Evolutionary conservation across 2,797 vertebrate genomes (phyloP), one percentile per base, ranked within the genome.

Genomic region (Nyctalus aviator): DNA sequence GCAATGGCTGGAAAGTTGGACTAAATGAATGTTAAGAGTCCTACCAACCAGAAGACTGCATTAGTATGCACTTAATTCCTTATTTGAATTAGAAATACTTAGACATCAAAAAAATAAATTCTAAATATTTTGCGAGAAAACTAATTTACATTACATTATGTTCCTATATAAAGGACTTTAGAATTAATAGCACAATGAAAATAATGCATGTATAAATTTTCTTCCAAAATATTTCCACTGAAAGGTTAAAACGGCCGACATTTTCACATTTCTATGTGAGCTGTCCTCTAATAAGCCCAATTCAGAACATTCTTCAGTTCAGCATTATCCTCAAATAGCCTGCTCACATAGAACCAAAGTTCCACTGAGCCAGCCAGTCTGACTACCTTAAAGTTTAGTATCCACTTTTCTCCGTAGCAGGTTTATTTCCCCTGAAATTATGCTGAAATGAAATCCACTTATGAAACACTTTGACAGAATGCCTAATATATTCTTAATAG

Each of bases 41-140:
- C 57, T 17, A 25, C 35, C 25, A 50, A 6, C 37, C 21, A 1
- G 2, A 57, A 82, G 62, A 77, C 44, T 41, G 14, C 23, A 66
- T 21, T 23, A 69, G 66, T 20, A 73, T 57, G 46, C 8, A 76
- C 37, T 41, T 84, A 81, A 35, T 35, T 86, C 72, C n/a, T n/a
- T 41, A 79, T 25, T 10, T 59, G 21, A 92, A 10, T 30, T 84
- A 88, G 71, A 76, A 88, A 59, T 8, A 84, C 11, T 68, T 35
- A 57, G 12, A 68, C 14, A n/a, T 50, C 37, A 30, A 76, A 91
- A 55, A 89, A 46, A 87, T n/a, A 53, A 59, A 66, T 76, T 41
- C 69, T 68, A 91, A 96, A 90, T 71, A 20, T 41, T 62, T 8
- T 68, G 14, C 57, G 55, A 91, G 46, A 62, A 90, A 92, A 92